A percentile compares a stretch with the other conserved stretches of the same genome.
These are phyloP conservation scores for Pemphigus obesinymphae DNA, from an alignment of 1,140 invertebrate genomes.

Conservation along the genomic window DNA sequence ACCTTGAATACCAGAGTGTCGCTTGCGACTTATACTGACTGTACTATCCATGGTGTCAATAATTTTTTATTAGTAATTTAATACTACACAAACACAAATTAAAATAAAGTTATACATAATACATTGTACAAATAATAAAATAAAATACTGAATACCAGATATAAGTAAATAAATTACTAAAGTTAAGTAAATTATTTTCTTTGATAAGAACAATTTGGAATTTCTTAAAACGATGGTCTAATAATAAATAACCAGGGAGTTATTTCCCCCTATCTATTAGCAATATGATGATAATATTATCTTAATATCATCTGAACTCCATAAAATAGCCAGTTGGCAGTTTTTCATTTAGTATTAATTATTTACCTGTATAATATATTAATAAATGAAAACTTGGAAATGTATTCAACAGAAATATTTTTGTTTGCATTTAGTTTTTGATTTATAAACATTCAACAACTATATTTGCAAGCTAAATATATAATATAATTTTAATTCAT, in stretches of 20 bases:
- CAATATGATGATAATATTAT: slow-evolving; percentile 10
- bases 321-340: not conserved
- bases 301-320: not conserved
- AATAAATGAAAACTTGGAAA: slow-evolving; percentile 1
- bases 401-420: not conserved
- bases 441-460: not conserved
- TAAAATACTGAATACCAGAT: not conserved
- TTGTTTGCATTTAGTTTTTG: not conserved
- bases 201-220: slow-evolving; percentile 11
- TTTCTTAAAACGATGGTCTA: slow-evolving; percentile 16
- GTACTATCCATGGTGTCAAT: slow-evolving; percentile 26
- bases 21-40: slow-evolving; percentile 4
- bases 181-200: not conserved
- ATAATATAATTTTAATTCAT: not conserved
- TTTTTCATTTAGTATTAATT: too few species aligned
- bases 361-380: not conserved
- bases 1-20: slow-evolving; percentile 19
- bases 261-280: slow-evolving; percentile 2
- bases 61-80: not conserved
- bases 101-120: not conserved
- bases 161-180: not conserved
- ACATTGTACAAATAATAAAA: not conserved
- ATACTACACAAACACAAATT: not conserved
- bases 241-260: slow-evolving; percentile 21
- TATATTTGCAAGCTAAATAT: slow-evolving; percentile 2